A percentile compares a stretch with the other conserved stretches of the same genome.
Evolutionary conservation across 2,888 invertebrate genomes (phyloP).

Genomic region (Danaus chrysippus): DNA sequence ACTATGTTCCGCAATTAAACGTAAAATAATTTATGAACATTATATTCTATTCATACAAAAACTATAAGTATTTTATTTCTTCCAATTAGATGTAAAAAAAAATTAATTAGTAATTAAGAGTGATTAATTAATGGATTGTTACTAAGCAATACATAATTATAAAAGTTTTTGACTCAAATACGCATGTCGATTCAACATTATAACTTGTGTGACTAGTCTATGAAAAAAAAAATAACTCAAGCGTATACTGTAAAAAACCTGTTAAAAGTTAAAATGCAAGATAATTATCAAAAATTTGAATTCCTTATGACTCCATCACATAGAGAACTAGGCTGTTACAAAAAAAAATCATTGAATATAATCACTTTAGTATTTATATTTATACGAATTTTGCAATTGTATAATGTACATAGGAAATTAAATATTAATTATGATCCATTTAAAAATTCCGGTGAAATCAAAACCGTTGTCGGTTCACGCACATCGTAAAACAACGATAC

Average conservation of each 20-base stretch:
- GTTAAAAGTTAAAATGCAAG: constrained; percentile 7
- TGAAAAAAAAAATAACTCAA: constrained; percentile 12
- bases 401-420: constrained; percentile 26
- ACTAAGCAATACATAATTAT: no score
- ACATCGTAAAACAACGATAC: constrained; percentile 22
- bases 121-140: no score
- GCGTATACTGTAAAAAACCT: constrained; percentile 12
- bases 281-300: constrained; percentile 14
- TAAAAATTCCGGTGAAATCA: constrained; percentile 41
- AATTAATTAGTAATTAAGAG: no score
- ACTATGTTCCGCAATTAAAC: neutral
- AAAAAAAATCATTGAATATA: constrained; percentile 14
- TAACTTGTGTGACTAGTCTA: constrained; percentile 14
- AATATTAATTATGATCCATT: constrained; percentile 31
- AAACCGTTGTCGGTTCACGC: constrained; percentile 36
- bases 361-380: constrained; percentile 20
- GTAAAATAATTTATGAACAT: neutral
- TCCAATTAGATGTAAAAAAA: no score
- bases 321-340: neutral
- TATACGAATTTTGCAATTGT: constrained; percentile 20
- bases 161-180: neutral
- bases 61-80: no score
- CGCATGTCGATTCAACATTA: neutral
- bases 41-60: no score
- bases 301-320: constrained; percentile 1